Evolutionary conservation across 2,888 invertebrate species (phyloP).

Genomic region (Rhaphigaster nebulosa): DNA sequence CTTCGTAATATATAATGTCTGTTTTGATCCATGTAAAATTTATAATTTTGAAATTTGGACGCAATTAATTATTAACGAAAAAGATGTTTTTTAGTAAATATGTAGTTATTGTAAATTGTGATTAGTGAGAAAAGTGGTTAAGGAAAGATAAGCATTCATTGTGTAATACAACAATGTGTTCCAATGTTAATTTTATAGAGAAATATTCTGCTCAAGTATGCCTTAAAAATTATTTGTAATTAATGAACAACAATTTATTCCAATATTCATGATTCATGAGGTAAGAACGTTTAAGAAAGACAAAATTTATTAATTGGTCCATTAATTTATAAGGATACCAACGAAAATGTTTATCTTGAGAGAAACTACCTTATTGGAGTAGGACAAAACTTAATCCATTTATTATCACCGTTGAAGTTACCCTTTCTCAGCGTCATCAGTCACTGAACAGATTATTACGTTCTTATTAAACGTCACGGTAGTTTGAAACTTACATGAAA

Average conservation of each 20-base stretch:
- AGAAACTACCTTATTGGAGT: background rate
- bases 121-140: no score
- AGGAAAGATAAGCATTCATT: no score
- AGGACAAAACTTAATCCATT: background rate
- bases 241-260: background rate
- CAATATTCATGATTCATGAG: background rate
- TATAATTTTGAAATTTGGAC: no score
- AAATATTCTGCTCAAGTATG: background rate
- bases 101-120: no score
- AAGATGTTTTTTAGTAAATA: no score
- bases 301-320: background rate
- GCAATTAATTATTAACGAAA: no score
- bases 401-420: conserved; percentile 6
- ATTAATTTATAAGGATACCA: background rate
- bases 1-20: no score
- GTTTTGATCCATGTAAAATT: no score
- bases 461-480: background rate
- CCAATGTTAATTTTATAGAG: no score
- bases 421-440: background rate
- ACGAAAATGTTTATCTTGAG: background rate
- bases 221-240: no score
- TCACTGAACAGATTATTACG: background rate
- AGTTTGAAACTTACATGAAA: background rate
- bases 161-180: no score
- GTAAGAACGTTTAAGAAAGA: background rate